These are phyloP conservation scores for Balanococcus diminutus DNA, from an alignment of 2,888 invertebrate genomes.

Conservation along the genomic window DNA sequence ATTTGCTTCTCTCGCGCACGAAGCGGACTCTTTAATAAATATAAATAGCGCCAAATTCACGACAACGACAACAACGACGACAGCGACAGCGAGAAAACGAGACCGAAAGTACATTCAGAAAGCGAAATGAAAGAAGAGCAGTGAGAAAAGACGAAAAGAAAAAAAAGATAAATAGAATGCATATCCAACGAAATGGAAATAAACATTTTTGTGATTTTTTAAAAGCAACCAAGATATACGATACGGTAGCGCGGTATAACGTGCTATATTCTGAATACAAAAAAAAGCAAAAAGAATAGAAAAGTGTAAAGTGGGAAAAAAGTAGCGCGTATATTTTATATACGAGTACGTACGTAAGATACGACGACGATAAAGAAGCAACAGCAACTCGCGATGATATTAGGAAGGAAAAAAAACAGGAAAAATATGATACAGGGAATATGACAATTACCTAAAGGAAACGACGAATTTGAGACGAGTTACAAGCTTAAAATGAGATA, in stretches of 20 bases:
- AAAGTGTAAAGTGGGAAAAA: neutral
- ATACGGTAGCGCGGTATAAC: neutral
- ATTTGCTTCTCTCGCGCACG: too few species aligned
- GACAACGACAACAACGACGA: neutral
- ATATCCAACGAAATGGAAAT: conserved; percentile 37
- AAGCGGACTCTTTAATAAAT: conserved; percentile 22
- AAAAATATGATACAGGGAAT: neutral
- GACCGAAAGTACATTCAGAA: too few species aligned
- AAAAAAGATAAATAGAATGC: conserved; percentile 26
- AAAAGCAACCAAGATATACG: conserved; percentile 9
- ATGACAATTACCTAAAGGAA: conserved; percentile 13
- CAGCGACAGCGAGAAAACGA: neutral
- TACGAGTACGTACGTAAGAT: neutral
- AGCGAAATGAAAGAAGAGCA: too few species aligned
- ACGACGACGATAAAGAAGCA: neutral
- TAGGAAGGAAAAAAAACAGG: neutral
- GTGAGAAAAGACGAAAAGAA: too few species aligned
- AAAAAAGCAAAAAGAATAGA: neutral
- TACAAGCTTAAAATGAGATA: neutral
- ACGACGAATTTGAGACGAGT: neutral
- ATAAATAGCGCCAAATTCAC: conserved; percentile 13
- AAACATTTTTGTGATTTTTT: conserved; percentile 39
- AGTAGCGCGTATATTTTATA: neutral
- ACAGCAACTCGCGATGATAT: neutral
- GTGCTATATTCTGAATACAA: neutral